Evolutionary conservation across 1,140 invertebrate species (phyloP).

Genomic region (Heliconius hewitsoni): DNA sequence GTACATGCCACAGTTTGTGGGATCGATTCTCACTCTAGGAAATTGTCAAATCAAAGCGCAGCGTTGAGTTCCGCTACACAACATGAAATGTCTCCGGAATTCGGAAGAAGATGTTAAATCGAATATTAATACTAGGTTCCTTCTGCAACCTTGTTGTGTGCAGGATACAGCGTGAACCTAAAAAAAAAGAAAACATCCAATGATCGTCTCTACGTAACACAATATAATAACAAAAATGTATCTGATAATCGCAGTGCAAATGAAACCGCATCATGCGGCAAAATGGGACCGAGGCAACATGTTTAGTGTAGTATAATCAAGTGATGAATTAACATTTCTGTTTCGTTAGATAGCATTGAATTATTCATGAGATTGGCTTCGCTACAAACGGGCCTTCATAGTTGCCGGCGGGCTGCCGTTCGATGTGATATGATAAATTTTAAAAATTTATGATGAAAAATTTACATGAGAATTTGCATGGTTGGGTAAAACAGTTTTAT

Average conservation of each 20-base stretch:
- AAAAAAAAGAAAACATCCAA: not conserved
- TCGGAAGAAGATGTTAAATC: too few relatives aligned
- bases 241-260: conserved; percentile 33
- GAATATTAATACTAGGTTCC: too few relatives aligned
- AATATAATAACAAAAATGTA: not conserved
- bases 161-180: too few relatives aligned
- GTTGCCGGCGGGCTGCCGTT: conserved; percentile 16
- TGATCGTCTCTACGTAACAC: not conserved
- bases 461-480: not conserved
- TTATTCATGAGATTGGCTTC: conserved; percentile 42
- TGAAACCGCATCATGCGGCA: conserved; percentile 30
- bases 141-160: too few relatives aligned
- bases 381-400: conserved; percentile 13
- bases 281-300: conserved; percentile 34
- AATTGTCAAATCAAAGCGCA: too few relatives aligned
- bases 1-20: too few relatives aligned
- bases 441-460: not conserved
- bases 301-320: conserved; percentile 41
- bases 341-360: conserved; percentile 38
- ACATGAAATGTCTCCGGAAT: too few relatives aligned
- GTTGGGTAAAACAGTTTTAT: not conserved
- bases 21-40: too few relatives aligned
- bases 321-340: conserved; percentile 44
- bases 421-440: conserved; percentile 2
- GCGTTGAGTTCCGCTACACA: too few relatives aligned